Evolutionary conservation across 2,797 vertebrate species (phyloP).

Genomic region (Columba guinea): DNA sequence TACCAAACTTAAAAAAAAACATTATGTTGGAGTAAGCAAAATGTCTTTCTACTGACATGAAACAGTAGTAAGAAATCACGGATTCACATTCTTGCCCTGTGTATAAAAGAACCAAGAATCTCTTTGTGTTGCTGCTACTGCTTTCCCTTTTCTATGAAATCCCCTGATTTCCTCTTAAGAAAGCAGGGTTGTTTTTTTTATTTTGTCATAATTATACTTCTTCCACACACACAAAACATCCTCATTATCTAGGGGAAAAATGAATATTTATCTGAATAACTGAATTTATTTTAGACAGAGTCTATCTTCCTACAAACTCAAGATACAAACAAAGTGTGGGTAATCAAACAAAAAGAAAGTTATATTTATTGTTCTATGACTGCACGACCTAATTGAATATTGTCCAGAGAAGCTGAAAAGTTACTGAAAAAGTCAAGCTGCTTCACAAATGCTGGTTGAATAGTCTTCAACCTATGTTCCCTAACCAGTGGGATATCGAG

Average conservation of each 20-base stretch:
- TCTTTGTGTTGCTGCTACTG: neutral
- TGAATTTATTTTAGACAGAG: neutral
- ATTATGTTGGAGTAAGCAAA: neutral
- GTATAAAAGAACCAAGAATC: neutral
- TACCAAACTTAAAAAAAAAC: neutral
- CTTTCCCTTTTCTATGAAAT: neutral
- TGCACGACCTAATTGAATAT: neutral
- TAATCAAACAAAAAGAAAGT: neutral
- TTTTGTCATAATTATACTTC: neutral
- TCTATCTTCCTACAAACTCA: neutral
- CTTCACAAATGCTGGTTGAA: neutral
- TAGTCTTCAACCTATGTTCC: neutral
- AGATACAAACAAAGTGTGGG: neutral
- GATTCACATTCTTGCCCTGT: neutral
- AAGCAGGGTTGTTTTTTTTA: neutral
- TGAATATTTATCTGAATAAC: neutral
- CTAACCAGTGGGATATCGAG: neutral
- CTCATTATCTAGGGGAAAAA: neutral
- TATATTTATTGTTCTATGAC: neutral
- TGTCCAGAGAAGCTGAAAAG: neutral
- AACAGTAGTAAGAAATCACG: neutral
- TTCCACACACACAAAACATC: neutral
- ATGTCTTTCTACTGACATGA: neutral
- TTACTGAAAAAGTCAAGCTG: neutral
- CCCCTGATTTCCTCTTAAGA: neutral